Base-by-base conservation (phyloP, 2,888 invertebrate species). In the Papilio elwesi region DNA sequence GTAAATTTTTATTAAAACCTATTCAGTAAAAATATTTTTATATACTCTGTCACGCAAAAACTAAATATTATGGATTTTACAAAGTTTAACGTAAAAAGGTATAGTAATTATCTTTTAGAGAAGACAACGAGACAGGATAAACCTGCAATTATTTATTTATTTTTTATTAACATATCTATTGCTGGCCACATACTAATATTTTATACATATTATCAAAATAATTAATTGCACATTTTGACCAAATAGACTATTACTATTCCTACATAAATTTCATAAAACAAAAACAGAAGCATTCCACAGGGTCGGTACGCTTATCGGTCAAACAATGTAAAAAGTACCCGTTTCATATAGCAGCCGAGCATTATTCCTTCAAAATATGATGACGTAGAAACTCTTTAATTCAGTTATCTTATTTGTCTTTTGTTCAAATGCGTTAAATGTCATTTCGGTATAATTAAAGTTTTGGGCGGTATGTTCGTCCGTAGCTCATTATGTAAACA, bases 401-500 rank as follows among this genome's bases (percentile, higher is more conserved):
- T 47, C 48, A 70, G 74, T 77, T 76, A 78, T 79, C 77, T 77
- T 72, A 76, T 77, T 78, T 79, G 74, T 63, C 71, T 74, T 74
- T 74, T 71, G 52, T 73, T 68, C 52, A 74, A 77, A 74, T 75
- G 76, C 67, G 73, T 76, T 74, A 65, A 74, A 74, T 75, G 59
- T 57, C 71, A 64, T 68, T 74, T 75, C 74, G 73, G 78, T 80
- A 80, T 86, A 85, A 86, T 88, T 84, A 85, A 85, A 87, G 83
- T 83, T 76, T 81, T 84, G 81, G 79, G 80, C 75, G 80, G 78
- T 81, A 80, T 78, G 81, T 85, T 86, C 84, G 84, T 87, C 85
- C 83, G 82, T 86, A 80, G 79, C 87, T 89, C 91, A 90, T 92
- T 91, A 93, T 78, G 87, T 87, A 92, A 93, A 93, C 91, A 93